Evolutionary conservation across 1,140 invertebrate genomes (phyloP).

Genomic region (Oedothorax gibbosus): DNA sequence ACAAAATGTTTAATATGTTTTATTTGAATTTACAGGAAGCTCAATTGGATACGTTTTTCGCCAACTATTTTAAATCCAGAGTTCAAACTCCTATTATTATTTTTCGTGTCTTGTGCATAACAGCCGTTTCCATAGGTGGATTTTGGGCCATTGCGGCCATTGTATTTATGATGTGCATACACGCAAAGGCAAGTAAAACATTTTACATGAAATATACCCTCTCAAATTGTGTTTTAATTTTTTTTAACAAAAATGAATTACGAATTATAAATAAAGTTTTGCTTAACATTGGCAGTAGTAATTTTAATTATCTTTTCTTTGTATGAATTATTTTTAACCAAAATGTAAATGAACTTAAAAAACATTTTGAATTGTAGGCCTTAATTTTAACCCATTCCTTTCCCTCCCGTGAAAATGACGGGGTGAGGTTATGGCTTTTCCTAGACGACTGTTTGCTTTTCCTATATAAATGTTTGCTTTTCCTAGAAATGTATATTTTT

Average conservation of each 20-base stretch:
- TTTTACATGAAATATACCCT: too few species aligned
- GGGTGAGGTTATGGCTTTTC: too few species aligned
- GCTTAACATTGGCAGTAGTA: neutral
- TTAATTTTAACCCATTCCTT: too few species aligned
- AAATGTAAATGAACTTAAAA: too few species aligned
- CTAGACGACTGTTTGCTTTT: too few species aligned
- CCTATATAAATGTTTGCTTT: too few species aligned
- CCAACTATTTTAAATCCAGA: constrained; percentile 47
- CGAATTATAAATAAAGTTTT: neutral
- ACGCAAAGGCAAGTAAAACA: constrained; percentile 23
- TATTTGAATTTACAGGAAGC: constrained; percentile 40
- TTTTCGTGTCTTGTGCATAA: constrained; percentile 26
- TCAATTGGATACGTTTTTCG: constrained; percentile 43
- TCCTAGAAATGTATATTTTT: too few species aligned
- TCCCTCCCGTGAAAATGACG: too few species aligned
- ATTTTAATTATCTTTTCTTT: too few species aligned
- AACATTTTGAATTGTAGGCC: too few species aligned
- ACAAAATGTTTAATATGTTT: neutral
- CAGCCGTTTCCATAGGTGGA: neutral
- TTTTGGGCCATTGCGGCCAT: constrained; percentile 19
- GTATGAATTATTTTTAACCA: too few species aligned
- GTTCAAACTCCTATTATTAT: constrained; percentile 33
- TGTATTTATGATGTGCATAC: constrained; percentile 22
- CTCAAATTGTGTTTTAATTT: neutral
- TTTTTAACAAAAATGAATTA: neutral